Evolutionary conservation across 2,113 vertebrate genomes (phyloP).

Genomic region (Butorides virescens): DNA sequence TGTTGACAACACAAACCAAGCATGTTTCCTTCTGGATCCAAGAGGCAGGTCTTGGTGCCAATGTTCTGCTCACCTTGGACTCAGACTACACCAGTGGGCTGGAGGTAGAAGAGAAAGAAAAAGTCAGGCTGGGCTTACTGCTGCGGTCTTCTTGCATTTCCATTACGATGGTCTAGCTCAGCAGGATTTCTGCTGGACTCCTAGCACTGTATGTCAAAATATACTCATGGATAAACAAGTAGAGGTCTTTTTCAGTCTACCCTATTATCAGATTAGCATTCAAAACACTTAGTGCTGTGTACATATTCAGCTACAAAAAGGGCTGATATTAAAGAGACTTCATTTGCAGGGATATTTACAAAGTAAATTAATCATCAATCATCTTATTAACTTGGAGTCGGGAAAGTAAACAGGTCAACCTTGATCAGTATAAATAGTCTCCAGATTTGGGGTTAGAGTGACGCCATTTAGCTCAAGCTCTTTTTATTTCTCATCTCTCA

Average conservation of each 20-base stretch:
- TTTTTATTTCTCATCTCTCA: background rate
- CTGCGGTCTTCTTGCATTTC: background rate
- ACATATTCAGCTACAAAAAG: background rate
- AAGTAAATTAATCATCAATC: constrained; percentile 70
- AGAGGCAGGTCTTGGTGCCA: background rate
- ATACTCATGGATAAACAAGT: background rate
- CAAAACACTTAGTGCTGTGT: background rate
- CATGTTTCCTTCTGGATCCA: background rate
- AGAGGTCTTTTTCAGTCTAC: background rate
- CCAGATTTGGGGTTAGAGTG: background rate
- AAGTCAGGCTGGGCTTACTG: background rate
- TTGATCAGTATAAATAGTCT: constrained; percentile 50
- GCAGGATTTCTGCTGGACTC: background rate
- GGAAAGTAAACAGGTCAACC: constrained; percentile 44
- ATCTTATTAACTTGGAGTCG: constrained; percentile 35
- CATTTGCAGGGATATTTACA: constrained; percentile 33
- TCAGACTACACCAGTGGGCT: background rate
- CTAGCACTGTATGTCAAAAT: background rate
- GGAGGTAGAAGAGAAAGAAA: background rate
- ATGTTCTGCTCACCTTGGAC: background rate
- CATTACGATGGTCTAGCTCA: background rate
- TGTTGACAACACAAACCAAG: background rate
- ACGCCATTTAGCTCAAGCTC: background rate
- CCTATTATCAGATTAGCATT: background rate
- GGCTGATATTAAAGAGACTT: constrained; percentile 37